phyloP scores from a whole-genome alignment of 1,140 invertebrate genomes.

The Pararge aegeria region DNA sequence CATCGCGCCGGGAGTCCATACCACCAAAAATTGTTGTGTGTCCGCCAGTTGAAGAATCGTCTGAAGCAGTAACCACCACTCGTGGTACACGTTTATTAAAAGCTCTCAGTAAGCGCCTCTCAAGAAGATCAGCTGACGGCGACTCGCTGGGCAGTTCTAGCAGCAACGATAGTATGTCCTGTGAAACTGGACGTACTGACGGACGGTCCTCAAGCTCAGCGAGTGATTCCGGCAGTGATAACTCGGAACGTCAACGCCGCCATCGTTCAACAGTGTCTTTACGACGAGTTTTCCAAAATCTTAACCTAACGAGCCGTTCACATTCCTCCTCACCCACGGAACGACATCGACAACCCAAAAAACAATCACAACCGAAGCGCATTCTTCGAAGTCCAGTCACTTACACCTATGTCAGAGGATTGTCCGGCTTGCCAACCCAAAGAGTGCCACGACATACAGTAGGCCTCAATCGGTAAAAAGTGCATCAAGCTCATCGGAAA shows the following conservation, averaged over 20 bases:
- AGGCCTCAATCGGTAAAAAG: constrained; percentile 63
- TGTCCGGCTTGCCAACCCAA: constrained; percentile 89
- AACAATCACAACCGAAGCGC: constrained; percentile 83
- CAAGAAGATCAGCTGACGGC: constrained; percentile 76
- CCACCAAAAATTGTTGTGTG: constrained; percentile 74
- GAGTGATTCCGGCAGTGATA: constrained; percentile 82
- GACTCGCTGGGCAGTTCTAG: constrained; percentile 82
- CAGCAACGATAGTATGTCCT: constrained; percentile 75
- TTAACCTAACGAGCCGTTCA: constrained; percentile 82
- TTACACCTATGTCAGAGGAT: constrained; percentile 88
- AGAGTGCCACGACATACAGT: constrained; percentile 83
- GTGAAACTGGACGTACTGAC: constrained; percentile 62
- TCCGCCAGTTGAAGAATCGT: constrained; percentile 70
- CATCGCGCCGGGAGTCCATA: constrained; percentile 51
- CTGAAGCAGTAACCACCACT: constrained; percentile 59
- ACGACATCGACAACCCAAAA: constrained; percentile 78
- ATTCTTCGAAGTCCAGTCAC: constrained; percentile 87
- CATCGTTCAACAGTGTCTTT: constrained; percentile 84
- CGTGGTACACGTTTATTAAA: constrained; percentile 81
- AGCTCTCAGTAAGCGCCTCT: constrained; percentile 81
- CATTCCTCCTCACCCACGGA: constrained; percentile 81
- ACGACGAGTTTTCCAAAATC: constrained; percentile 85
- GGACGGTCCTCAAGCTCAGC: constrained; percentile 79
- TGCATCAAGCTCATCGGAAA: constrained; percentile 18
- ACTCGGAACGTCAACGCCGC: constrained; percentile 79